A percentile compares a stretch with the other conserved stretches of the same genome.
phyloP scores from a whole-genome alignment of 1,140 invertebrate genomes.

The Drosophila bocki region DNA sequence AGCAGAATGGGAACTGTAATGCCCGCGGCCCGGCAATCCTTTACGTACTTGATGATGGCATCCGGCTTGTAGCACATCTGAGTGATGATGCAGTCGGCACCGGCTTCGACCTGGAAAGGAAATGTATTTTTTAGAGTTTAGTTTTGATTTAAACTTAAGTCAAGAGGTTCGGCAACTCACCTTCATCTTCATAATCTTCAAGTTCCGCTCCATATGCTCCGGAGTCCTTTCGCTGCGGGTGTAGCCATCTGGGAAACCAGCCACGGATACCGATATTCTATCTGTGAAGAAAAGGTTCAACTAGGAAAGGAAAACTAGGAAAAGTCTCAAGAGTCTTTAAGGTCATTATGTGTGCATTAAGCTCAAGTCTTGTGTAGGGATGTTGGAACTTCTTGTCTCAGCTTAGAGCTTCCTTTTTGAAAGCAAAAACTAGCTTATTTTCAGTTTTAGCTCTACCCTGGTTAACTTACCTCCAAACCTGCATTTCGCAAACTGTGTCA shows the following conservation, averaged over 20 bases:
- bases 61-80: slow-evolving; percentile 37
- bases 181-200: slow-evolving; percentile 37
- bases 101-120: slow-evolving; percentile 24
- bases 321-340: background rate
- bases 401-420: too few species aligned
- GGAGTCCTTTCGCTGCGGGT: background rate
- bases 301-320: background rate
- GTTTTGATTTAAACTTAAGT: background rate
- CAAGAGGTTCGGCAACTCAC: background rate
- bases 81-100: slow-evolving; percentile 49
- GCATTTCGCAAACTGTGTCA: slow-evolving; percentile 5
- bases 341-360: background rate
- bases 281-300: slow-evolving; percentile 9
- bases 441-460: too few species aligned
- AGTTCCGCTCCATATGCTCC: background rate
- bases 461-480: slow-evolving; percentile 25
- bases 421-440: too few species aligned
- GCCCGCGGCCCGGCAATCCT: slow-evolving; percentile 20
- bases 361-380: too few species aligned
- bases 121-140: too few species aligned
- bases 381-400: too few species aligned
- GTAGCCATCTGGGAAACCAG: slow-evolving; percentile 48
- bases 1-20: slow-evolving; percentile 44
- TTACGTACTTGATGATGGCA: slow-evolving; percentile 27
- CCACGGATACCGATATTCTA: slow-evolving; percentile 35